Conservation (phyloP, 2,797 vertebrate species). For the Xenentodon cancila region DNA sequence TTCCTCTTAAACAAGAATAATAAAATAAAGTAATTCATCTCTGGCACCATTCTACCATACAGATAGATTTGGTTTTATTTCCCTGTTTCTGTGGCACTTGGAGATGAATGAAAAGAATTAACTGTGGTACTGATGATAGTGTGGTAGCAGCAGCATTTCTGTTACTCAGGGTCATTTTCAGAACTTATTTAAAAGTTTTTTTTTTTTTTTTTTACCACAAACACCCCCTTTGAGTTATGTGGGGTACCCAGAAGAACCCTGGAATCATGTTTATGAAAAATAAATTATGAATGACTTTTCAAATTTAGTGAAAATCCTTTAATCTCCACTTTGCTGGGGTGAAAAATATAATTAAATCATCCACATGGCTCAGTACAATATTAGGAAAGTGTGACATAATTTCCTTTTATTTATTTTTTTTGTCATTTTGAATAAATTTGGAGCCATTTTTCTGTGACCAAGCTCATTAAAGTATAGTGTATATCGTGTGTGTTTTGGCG, state of each 20-base stretch:
- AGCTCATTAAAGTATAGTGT: neutral
- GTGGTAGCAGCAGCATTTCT: neutral
- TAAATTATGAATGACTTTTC: neutral
- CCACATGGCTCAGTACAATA: too few relatives aligned
- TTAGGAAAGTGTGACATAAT: too few relatives aligned
- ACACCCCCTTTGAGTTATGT: neutral
- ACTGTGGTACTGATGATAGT: neutral
- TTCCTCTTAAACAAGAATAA: neutral
- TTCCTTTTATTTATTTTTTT: too few relatives aligned
- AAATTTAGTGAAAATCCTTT: neutral
- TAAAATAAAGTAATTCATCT: neutral
- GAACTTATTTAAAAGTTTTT: neutral
- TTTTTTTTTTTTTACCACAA: constrained; percentile 1
- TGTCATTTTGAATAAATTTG: too few relatives aligned
- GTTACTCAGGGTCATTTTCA: constrained; percentile 10
- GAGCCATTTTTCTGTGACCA: too few relatives aligned
- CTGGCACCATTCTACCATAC: constrained; percentile 11
- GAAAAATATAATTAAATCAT: too few relatives aligned
- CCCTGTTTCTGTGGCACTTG: neutral
- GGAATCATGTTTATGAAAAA: neutral
- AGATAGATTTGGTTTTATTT: neutral
- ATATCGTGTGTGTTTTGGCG: neutral
- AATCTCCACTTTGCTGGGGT: neutral
- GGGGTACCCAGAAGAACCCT: constrained; percentile 1
- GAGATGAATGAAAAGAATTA: constrained; percentile 11